Conservation (phyloP, 92 coral and sea anemone species). For the Bergia sp. region DNA sequence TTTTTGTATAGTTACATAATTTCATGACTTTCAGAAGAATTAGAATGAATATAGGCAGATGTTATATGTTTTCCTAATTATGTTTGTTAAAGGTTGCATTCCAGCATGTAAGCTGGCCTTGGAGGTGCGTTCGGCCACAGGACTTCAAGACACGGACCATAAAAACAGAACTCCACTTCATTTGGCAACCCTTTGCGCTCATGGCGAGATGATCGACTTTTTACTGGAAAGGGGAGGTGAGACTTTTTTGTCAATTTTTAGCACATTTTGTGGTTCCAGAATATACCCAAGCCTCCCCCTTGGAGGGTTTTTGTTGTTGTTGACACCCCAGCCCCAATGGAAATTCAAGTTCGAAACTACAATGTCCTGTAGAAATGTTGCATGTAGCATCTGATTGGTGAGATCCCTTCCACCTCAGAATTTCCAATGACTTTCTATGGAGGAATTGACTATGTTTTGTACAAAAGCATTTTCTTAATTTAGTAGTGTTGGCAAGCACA, state of each 20-base stretch:
- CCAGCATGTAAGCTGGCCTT: slow-evolving; percentile 89
- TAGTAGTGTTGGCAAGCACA: neutral
- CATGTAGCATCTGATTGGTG: too few relatives aligned
- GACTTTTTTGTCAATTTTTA: neutral
- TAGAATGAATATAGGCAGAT: neutral
- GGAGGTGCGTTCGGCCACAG: slow-evolving; percentile 69
- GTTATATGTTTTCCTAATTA: neutral
- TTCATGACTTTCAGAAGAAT: neutral
- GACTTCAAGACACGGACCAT: slow-evolving; percentile 71
- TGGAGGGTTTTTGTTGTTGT: neutral
- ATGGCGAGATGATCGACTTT: slow-evolving; percentile 85
- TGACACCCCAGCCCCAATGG: neutral
- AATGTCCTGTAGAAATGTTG: too few relatives aligned
- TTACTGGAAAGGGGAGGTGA: slow-evolving; percentile 89
- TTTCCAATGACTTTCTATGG: too few relatives aligned
- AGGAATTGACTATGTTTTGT: neutral
- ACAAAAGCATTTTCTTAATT: neutral
- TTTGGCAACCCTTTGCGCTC: slow-evolving; percentile 92
- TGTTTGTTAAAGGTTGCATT: slow-evolving; percentile 63
- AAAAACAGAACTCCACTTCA: slow-evolving; percentile 87
- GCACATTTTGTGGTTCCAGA: too few relatives aligned
- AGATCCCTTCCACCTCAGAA: too few relatives aligned
- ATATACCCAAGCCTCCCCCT: neutral
- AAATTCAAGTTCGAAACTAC: too few relatives aligned
- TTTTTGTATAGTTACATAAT: neutral